These are phyloP conservation scores for Pachydiplax longipennis DNA, from an alignment of 2,888 invertebrate species.

Conservation along the genomic window DNA sequence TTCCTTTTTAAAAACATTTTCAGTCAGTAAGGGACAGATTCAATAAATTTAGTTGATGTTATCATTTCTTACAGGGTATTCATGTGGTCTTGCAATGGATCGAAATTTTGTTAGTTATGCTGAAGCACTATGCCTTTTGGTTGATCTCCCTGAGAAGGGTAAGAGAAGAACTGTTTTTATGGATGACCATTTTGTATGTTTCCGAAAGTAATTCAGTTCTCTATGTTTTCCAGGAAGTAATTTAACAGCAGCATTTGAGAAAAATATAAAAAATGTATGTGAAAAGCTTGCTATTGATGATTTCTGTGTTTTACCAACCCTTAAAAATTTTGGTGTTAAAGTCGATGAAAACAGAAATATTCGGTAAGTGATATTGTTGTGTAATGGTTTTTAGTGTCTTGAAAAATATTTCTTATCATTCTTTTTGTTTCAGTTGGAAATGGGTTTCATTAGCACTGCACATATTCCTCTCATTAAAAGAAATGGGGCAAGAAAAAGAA, in stretches of 20 bases:
- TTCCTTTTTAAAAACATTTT: no score
- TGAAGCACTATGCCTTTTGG: conserved; percentile 48
- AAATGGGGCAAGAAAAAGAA: conserved; percentile 47
- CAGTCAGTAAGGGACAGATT: no score
- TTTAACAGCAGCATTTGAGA: conserved; percentile 48
- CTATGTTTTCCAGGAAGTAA: conserved; percentile 47
- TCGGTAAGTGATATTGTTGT: conserved; percentile 47
- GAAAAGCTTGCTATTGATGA: conserved; percentile 47
- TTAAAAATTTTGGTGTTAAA: conserved; percentile 47
- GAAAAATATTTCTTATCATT: background rate
- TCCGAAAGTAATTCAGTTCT: background rate
- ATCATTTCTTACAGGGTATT: no score
- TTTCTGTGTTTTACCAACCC: conserved; percentile 44
- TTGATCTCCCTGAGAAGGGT: conserved; percentile 50
- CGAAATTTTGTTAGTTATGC: conserved; percentile 16
- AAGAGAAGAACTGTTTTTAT: background rate
- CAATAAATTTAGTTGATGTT: no score
- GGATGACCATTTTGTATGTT: background rate
- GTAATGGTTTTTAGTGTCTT: background rate
- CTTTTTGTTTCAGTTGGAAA: conserved; percentile 49
- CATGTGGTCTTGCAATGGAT: background rate
- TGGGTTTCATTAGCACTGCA: conserved; percentile 50
- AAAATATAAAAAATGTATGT: conserved; percentile 48
- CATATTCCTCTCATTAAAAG: conserved; percentile 50
- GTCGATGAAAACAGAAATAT: conserved; percentile 48